phyloP scores from a whole-genome alignment of 2,113 vertebrate genomes.

The Kryptolebias marmoratus region DNA sequence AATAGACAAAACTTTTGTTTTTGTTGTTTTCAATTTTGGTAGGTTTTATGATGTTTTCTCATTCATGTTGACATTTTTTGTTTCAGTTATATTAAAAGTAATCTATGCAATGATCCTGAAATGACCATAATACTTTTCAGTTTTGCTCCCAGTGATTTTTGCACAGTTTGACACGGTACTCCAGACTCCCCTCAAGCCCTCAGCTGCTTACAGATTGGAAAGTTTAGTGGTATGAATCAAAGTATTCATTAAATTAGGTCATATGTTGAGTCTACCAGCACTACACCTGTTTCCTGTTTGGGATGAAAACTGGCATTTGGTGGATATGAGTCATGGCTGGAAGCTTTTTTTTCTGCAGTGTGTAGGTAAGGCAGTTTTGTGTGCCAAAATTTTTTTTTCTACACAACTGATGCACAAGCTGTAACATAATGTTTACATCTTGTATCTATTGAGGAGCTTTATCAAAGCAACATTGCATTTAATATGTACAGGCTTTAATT shows the following conservation, averaged over 20 bases:
- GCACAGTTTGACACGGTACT: neutral
- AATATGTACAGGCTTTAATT: constrained; percentile 50
- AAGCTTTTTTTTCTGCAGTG: constrained; percentile 8
- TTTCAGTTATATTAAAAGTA: too few species aligned
- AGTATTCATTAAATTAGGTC: constrained; percentile 49
- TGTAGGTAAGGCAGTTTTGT: constrained; percentile 23
- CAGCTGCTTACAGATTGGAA: constrained; percentile 3
- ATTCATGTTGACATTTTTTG: too few species aligned
- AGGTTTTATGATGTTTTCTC: too few species aligned
- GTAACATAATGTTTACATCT: constrained; percentile 34
- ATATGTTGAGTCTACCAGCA: constrained; percentile 60
- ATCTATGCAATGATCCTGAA: too few species aligned
- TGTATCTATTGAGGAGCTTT: constrained; percentile 56
- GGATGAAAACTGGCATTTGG: constrained; percentile 20
- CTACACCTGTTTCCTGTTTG: constrained; percentile 62
- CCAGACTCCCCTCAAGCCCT: neutral
- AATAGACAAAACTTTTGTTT: too few species aligned
- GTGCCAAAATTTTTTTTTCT: constrained; percentile 28
- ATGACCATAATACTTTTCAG: neutral
- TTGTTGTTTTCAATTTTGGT: too few species aligned
- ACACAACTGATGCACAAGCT: constrained; percentile 16
- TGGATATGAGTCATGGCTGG: constrained; percentile 31
- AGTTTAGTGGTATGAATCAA: constrained; percentile 4
- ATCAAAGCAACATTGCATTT: constrained; percentile 56
- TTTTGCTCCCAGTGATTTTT: neutral